Percentiles rank a stretch among this genome's conserved stretches.
Evolutionary conservation across 2,888 invertebrate genomes (phyloP).

Genomic region (Dicycla oo): DNA sequence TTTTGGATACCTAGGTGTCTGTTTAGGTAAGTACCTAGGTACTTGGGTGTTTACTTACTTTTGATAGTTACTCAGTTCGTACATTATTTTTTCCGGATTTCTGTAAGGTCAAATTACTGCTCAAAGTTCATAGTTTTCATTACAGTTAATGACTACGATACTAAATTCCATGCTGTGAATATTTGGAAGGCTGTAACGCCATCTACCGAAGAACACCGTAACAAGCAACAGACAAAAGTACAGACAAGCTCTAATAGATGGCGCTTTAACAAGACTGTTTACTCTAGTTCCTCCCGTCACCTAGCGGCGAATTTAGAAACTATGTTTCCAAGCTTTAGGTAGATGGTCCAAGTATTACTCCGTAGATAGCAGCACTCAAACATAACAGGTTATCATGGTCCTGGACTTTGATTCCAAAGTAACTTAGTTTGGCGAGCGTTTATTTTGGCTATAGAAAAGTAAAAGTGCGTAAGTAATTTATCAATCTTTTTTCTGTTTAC

Average conservation of each 20-base stretch:
- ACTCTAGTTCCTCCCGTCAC: not conserved
- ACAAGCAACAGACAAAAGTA: not conserved
- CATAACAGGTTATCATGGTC: no score
- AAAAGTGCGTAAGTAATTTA: not conserved
- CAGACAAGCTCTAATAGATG: conserved; percentile 35
- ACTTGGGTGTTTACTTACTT: not conserved
- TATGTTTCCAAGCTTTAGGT: not conserved
- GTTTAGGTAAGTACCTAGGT: no score
- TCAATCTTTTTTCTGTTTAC: no score
- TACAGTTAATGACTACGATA: no score
- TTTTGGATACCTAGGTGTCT: no score
- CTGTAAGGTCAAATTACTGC: not conserved
- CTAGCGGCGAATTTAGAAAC: conserved; percentile 9
- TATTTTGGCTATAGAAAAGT: not conserved
- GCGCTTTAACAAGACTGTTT: conserved; percentile 30
- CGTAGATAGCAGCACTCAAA: conserved; percentile 47
- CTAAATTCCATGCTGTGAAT: not conserved
- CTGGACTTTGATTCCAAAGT: no score
- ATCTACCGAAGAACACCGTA: conserved; percentile 19
- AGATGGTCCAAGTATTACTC: not conserved
- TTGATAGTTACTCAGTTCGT: not conserved
- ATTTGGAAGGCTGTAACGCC: conserved; percentile 1
- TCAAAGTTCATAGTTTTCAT: not conserved
- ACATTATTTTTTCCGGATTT: no score
- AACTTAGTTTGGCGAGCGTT: not conserved